Conservation (phyloP, 92 coral and sea anemone genomes). For the Paramuricea clavata region DNA sequence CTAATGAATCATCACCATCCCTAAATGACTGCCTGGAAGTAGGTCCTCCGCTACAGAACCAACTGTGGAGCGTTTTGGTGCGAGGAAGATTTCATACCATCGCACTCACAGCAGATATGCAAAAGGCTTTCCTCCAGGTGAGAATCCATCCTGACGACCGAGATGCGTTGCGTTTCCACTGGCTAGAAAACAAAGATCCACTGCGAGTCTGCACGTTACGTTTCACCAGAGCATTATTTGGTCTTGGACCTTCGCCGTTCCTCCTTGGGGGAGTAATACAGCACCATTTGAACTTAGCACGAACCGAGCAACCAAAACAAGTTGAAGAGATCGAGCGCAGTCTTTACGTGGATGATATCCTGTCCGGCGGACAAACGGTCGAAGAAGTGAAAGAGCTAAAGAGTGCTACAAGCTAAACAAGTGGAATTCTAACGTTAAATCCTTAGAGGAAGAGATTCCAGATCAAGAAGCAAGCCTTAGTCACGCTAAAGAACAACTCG, state of each 20-base stretch:
- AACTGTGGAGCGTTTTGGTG: too few species aligned
- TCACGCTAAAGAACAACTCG: constrained; percentile 66
- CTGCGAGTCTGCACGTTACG: background rate
- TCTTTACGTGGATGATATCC: background rate
- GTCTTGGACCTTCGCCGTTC: background rate
- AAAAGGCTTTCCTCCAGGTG: background rate
- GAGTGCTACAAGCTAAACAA: background rate
- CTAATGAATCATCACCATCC: too few species aligned
- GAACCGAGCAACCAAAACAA: background rate
- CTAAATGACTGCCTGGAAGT: too few species aligned
- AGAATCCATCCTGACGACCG: background rate
- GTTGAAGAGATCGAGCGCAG: background rate
- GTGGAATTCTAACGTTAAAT: background rate
- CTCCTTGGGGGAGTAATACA: background rate
- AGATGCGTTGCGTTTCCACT: background rate
- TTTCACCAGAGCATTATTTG: background rate
- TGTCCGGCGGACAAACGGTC: background rate
- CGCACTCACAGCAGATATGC: background rate
- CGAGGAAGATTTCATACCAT: background rate
- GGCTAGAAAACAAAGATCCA: constrained; percentile 5
- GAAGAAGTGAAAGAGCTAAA: background rate
- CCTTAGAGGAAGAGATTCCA: constrained; percentile 8
- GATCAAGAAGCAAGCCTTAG: constrained; percentile 33
- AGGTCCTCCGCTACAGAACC: too few species aligned
- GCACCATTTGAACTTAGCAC: background rate